Evolutionary conservation across 23 tunicate genomes (phyloP), one percentile per base, ranked within the genome.

Genomic region (Oikopleura vanhoeffeni): DNA sequence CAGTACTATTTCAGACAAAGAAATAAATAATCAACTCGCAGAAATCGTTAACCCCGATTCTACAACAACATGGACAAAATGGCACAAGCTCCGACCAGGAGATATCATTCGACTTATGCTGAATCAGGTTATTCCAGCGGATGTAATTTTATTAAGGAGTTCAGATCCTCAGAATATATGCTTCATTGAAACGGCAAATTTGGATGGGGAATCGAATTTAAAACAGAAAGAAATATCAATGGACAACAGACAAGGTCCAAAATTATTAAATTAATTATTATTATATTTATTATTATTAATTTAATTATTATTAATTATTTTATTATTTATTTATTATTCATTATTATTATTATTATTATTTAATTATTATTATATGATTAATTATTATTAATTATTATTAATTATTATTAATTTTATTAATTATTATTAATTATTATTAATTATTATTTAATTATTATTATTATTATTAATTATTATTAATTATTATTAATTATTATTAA

Each of bases 131-230:
- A 91, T 95, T 35, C 99, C 99, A 0, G 99, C 99, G 30, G 99
- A 95, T 42, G 41, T 95, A 33, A 88, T 95, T n/a, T 84, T 95
- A 35, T 89, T 95, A 0, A 89, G 91, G 41, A 86, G 92, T 39
- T 91, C 99, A 2, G 99, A 95, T 76, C 85, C 40, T 34, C 87
- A 91, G 41, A 95, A 90, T 1, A 75, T 85, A 4, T 95, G 99
- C 67, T 95, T 86, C 90, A 87, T 95, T 39, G 99, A 95, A 60
- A 95, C 99, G 40, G 88, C 96, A 39, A 91, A 95, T 87, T 87
- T 95, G 40, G 99, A 95, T 77, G 99, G 99, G 27, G 99, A 95
- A 84, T 87, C 88, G 32, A 95, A 95, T 76, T 76, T 95, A 85
- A 95, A 95, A 84, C 99, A 95, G 41, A 85, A 95, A 57, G 86